Evolutionary conservation across 2,113 vertebrate species (phyloP), one percentile per base, ranked within the genome.

Genomic region (Dasyprocta punctata): DNA sequence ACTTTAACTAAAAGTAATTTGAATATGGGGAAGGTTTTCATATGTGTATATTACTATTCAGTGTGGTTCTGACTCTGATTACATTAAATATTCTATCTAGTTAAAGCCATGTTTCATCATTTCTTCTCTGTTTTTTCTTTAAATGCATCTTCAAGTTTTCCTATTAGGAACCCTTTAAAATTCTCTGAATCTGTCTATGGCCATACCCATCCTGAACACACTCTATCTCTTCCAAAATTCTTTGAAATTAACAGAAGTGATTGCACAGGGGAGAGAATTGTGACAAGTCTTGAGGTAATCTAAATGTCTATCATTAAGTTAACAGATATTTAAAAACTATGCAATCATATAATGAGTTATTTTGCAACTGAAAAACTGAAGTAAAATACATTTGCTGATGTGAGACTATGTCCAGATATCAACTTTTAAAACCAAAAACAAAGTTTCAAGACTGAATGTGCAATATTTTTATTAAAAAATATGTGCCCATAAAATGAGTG

Each of bases 1-100:
- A 41, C 60, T 83, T 49, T 92, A 52, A 85, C 30, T 87, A 54
- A 94, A 96, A 87, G 71, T 84, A 52, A 86, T 91, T 81, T 83
- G 47, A 81, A 89, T 30, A 16, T 44, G 14, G 19, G 86, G 44
- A 97, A 12, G 47, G 52, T 47, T 89, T 97, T 92, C 49, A n/a
- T 60, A 38, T 47, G 19, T 86, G 16, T 80, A 1, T 69, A 28
- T 81, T 63, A 63, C 52, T 33, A 78, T 52, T 8, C 20, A 49
- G 19, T 54, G 26, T 20, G 12, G 26, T 22, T 95, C 26, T 92
- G 81, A 47, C 58, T 93, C 36, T 95, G 85, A 89, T 54, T 95
- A 71, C 60, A 77, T 96, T 93, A 44, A 63, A 36, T 58, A 75
- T 97, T 78, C 47, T 38, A 61, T 87, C 82, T 90, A 41, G 38